Percentiles rank a stretch among this genome's conserved stretches.
Conservation (phyloP, 2,113 vertebrate genomes). For the Climacteris rufus region DNA sequence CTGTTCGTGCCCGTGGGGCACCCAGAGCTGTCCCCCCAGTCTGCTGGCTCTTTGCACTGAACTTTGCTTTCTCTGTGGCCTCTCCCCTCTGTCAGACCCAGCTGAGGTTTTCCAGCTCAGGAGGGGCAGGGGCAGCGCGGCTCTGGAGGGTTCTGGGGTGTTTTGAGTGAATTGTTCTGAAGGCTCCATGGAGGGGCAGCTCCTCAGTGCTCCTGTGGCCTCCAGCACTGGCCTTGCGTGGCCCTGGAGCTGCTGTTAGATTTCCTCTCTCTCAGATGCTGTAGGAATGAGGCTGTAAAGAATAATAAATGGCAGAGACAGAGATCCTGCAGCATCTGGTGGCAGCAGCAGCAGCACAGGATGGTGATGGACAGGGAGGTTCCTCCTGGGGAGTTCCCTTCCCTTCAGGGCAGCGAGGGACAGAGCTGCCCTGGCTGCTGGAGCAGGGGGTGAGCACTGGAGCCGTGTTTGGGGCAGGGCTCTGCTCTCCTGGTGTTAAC, state of each 20-base stretch:
- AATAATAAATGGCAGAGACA: background rate
- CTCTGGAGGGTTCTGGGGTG: too few species aligned
- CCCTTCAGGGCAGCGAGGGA: background rate
- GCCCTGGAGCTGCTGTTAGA: background rate
- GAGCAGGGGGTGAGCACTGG: background rate
- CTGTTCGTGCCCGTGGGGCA: too few species aligned
- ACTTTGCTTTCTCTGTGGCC: background rate
- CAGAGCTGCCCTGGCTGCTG: background rate
- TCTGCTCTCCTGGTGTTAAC: constrained; percentile 43
- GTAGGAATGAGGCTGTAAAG: background rate
- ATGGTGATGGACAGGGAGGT: background rate
- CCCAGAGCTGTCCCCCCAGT: too few species aligned
- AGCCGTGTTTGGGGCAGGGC: background rate
- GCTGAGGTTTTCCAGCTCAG: background rate
- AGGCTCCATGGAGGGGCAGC: too few species aligned
- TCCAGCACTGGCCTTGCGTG: background rate
- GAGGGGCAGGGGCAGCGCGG: too few species aligned
- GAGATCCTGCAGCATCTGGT: background rate
- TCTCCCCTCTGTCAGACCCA: background rate
- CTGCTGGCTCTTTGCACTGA: background rate
- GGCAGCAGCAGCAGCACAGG: background rate
- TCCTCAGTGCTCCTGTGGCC: constrained; percentile 30
- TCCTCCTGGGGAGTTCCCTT: background rate
- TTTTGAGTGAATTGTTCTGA: constrained; percentile 42
- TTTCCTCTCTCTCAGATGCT: background rate